Conservation (phyloP, 2,888 invertebrate genomes). For the Xiphydria camelus region DNA sequence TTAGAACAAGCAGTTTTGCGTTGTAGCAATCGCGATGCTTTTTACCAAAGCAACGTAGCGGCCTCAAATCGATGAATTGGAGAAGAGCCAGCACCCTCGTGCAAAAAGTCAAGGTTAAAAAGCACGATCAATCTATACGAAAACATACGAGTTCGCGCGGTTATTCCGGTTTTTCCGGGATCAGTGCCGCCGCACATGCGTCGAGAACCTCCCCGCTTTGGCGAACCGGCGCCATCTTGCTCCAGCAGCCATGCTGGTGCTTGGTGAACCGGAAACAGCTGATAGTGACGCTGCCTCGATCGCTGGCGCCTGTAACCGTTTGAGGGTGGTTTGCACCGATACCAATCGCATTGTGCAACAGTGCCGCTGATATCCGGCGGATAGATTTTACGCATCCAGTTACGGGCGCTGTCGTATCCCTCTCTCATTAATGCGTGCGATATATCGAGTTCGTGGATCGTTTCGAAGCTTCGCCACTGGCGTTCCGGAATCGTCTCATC, state of each 20-base stretch:
- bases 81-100: too few species aligned
- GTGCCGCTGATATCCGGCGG: too few species aligned
- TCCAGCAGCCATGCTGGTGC: conserved; percentile 29
- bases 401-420: too few species aligned
- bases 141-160: too few species aligned
- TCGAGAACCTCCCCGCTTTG: conserved; percentile 31
- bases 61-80: too few species aligned
- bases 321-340: conserved; percentile 45
- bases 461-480: too few species aligned
- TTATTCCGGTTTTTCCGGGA: conserved; percentile 2
- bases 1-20: too few species aligned
- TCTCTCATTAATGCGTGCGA: conserved; percentile 10
- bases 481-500: too few species aligned
- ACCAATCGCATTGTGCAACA: conserved; percentile 46
- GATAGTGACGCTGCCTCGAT: conserved; percentile 48
- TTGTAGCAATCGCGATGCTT: too few species aligned
- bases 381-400: conserved; percentile 38
- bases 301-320: conserved; percentile 48
- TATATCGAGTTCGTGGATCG: background rate
- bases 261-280: conserved; percentile 56
- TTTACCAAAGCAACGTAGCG: too few species aligned
- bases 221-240: conserved; percentile 18
- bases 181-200: conserved; percentile 22
- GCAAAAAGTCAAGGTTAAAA: too few species aligned
- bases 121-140: too few species aligned